These are phyloP conservation scores for Physeter macrocephalus DNA, from an alignment of 2,113 vertebrate genomes.

Conservation along the genomic window DNA sequence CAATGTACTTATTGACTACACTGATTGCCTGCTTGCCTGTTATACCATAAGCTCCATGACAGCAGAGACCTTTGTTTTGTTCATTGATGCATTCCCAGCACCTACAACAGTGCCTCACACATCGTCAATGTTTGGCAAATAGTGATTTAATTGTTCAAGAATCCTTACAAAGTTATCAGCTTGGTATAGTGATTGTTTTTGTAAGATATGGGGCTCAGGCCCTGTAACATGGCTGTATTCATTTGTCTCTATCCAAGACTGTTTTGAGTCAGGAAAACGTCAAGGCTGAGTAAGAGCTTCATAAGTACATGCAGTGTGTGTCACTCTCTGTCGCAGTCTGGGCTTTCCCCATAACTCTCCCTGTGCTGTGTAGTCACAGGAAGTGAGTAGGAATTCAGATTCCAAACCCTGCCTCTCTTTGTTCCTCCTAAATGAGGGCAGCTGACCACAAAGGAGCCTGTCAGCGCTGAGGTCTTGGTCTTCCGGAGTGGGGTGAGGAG, in stretches of 20 bases:
- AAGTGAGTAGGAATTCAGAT: background rate
- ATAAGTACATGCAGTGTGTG: background rate
- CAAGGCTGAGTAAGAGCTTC: background rate
- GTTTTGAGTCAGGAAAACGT: background rate
- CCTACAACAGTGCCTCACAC: background rate
- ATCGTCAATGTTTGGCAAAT: background rate
- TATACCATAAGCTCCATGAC: background rate
- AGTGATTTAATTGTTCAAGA: background rate
- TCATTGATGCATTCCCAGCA: background rate
- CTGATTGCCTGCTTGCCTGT: background rate
- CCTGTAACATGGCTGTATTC: background rate
- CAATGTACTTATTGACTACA: too few species aligned
- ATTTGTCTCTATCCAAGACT: background rate
- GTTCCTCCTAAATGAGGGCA: background rate
- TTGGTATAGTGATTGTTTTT: background rate
- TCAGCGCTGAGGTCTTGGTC: background rate
- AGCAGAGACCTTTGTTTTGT: background rate
- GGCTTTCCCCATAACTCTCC: background rate
- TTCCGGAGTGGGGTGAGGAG: background rate
- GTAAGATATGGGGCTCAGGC: background rate
- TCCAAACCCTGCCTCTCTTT: background rate
- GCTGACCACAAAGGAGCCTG: background rate
- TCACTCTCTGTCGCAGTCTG: background rate
- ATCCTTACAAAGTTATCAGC: background rate
- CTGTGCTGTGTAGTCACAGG: background rate